These are phyloP conservation scores for Cryptocheilus praepositus DNA, from an alignment of 2,888 invertebrate genomes.

Conservation along the genomic window DNA sequence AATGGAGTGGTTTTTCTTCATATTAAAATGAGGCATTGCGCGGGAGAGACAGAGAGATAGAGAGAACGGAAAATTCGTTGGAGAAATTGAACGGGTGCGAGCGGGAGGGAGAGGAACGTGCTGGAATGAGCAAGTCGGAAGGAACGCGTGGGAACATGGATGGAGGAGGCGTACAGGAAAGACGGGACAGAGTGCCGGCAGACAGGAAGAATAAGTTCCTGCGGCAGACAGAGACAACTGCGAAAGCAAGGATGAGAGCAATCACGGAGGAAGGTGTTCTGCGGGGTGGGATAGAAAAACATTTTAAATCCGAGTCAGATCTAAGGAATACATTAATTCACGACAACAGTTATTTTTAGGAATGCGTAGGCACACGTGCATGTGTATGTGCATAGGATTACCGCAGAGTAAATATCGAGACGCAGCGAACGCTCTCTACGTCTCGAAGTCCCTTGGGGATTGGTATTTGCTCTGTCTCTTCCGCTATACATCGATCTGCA, in stretches of 20 bases:
- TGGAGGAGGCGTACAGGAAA: constrained; percentile 1
- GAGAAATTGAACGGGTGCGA: neutral
- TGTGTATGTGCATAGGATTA: constrained; percentile 40
- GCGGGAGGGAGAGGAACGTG: neutral
- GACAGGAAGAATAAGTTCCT: constrained; percentile 1
- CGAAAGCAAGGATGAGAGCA: neutral
- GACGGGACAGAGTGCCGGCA: constrained; percentile 4
- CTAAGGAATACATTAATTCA: constrained; percentile 10
- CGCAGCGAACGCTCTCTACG: constrained; percentile 42
- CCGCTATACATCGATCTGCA: constrained; percentile 34
- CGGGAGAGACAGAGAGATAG: too few species aligned
- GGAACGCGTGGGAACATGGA: neutral
- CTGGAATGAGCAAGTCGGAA: constrained; percentile 14
- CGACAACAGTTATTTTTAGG: constrained; percentile 31
- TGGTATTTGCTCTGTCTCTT: constrained; percentile 50
- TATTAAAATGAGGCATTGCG: constrained; percentile 19
- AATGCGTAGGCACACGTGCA: constrained; percentile 36
- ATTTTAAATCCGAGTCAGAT: neutral
- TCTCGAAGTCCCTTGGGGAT: constrained; percentile 47
- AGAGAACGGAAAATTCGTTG: neutral
- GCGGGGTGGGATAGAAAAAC: constrained; percentile 1
- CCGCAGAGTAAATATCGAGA: constrained; percentile 50
- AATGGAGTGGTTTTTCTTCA: neutral
- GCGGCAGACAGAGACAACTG: neutral
- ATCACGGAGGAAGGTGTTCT: neutral